Conservation (phyloP, 1,140 invertebrate species). For the Pantala flavescens region DNA sequence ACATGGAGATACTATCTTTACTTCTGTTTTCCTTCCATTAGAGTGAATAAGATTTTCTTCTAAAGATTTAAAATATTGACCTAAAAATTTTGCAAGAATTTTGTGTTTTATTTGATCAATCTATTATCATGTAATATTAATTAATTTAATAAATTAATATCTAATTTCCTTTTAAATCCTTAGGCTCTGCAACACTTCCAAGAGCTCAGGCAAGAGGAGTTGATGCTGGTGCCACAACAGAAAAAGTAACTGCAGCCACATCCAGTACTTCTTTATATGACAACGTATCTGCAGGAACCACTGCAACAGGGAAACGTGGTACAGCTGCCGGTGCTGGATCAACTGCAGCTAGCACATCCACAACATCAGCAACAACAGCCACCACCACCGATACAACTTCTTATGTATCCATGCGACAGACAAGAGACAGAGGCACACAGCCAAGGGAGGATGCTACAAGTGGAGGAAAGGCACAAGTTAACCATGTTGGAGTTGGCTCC, state of each 20-base stretch:
- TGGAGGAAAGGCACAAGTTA: slow-evolving; percentile 32
- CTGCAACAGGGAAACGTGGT: slow-evolving; percentile 26
- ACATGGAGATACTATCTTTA: no score
- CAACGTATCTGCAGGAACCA: slow-evolving; percentile 48
- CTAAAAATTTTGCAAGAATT: no score
- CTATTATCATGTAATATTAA: no score
- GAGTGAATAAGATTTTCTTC: no score
- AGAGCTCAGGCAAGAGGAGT: slow-evolving; percentile 43
- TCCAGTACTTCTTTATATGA: slow-evolving; percentile 84
- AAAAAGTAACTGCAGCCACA: slow-evolving; percentile 69
- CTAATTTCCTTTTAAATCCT: slow-evolving; percentile 25
- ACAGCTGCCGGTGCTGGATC: slow-evolving; percentile 35
- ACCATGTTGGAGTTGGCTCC: slow-evolving; percentile 53
- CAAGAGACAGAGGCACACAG: slow-evolving; percentile 35
- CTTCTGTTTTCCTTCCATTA: slow-evolving; percentile 8
- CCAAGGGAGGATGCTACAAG: slow-evolving; percentile 33
- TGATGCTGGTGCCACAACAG: slow-evolving; percentile 48
- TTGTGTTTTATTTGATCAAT: no score
- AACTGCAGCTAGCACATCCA: slow-evolving; percentile 39
- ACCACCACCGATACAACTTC: slow-evolving; percentile 15
- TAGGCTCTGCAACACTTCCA: slow-evolving; percentile 74
- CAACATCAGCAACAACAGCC: slow-evolving; percentile 14
- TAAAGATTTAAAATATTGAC: no score
- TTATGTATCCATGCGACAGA: slow-evolving; percentile 27
- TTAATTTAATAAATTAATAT: background rate